Conservation (phyloP, 2,113 vertebrate species). For the Ploceus nigricollis region DNA sequence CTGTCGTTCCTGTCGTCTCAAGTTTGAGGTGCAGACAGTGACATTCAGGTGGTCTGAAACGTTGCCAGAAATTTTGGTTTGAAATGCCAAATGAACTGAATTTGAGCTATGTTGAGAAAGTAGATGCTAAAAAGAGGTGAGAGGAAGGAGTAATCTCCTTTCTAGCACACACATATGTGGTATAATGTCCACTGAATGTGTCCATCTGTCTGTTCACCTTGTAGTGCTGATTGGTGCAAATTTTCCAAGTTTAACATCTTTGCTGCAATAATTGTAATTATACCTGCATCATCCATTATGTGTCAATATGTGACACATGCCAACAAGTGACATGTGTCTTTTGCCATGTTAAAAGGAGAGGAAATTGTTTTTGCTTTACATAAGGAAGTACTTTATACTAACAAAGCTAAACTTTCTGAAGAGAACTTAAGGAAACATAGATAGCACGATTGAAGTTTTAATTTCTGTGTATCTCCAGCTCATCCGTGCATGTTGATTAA, state of each 20-base stretch:
- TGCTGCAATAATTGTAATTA: not conserved
- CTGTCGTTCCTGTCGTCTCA: not conserved
- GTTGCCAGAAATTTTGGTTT: not conserved
- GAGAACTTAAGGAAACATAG: not conserved
- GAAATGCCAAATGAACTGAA: not conserved
- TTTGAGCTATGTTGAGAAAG: not conserved
- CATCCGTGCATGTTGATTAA: not conserved
- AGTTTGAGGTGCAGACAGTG: not conserved
- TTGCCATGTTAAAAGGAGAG: not conserved
- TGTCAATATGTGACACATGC: not conserved
- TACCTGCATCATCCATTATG: not conserved
- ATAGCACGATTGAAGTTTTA: not conserved
- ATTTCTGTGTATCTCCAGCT: not conserved
- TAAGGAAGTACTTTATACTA: not conserved
- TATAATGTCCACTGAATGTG: not conserved
- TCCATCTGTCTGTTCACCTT: not conserved
- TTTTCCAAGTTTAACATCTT: not conserved
- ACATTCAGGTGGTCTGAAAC: not conserved
- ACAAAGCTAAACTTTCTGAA: not conserved
- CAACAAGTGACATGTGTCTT: not conserved
- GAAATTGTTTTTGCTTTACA: not conserved
- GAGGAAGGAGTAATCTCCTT: not conserved
- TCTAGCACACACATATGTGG: not conserved
- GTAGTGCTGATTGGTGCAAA: not conserved
- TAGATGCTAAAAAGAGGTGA: not conserved